These are phyloP conservation scores for Holocentrus rufus DNA, from an alignment of 2,797 vertebrate species.

Conservation along the genomic window DNA sequence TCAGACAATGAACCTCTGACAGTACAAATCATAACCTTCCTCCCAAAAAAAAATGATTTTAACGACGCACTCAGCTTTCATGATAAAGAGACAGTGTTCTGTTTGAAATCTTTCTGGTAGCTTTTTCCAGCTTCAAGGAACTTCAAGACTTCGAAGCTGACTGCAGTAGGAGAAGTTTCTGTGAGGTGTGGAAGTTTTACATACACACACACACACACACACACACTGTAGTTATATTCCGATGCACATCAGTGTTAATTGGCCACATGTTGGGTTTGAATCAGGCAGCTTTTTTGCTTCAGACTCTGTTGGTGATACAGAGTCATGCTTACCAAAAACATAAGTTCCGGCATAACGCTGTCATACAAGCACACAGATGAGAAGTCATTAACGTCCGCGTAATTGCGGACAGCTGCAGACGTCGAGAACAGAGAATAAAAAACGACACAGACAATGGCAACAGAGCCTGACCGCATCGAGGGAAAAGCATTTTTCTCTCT, in stretches of 20 bases:
- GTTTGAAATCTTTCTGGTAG: neutral
- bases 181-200: conserved; percentile 18
- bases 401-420: conserved; percentile 60
- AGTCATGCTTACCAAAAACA: conserved; percentile 26
- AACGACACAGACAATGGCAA: conserved; percentile 33
- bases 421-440: conserved; percentile 33
- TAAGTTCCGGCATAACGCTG: conserved; percentile 32
- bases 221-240: conserved; percentile 8
- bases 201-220: conserved; percentile 22
- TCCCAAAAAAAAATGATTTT: conserved; percentile 3
- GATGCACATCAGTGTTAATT: conserved; percentile 42
- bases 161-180: neutral
- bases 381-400: conserved; percentile 50
- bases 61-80: neutral
- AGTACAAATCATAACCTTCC: neutral
- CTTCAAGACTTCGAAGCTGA: conserved; percentile 14
- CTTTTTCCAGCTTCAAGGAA: neutral
- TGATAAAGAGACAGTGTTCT: neutral
- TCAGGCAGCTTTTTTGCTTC: conserved; percentile 35
- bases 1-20: neutral
- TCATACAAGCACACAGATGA: conserved; percentile 39
- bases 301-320: conserved; percentile 30
- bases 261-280: conserved; percentile 51
- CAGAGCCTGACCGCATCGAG: conserved; percentile 42
- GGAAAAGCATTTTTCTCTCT: conserved; percentile 46